A percentile compares a stretch with the other conserved stretches of the same genome.
These are phyloP conservation scores for Pseudorectes ferrugineus DNA, from an alignment of 2,113 vertebrate species.

Conservation along the genomic window DNA sequence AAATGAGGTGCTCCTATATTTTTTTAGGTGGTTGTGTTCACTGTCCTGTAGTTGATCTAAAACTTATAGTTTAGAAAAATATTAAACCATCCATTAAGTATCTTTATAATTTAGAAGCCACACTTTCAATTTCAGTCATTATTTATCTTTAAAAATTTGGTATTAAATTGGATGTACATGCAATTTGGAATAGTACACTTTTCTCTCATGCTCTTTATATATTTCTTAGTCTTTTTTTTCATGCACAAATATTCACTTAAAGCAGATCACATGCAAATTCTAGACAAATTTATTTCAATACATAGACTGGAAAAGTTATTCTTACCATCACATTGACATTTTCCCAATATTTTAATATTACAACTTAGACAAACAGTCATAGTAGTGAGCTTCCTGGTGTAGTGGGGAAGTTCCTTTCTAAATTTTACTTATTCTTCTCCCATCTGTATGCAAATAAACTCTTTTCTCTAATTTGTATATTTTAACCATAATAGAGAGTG, in stretches of 20 bases:
- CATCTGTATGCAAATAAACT: background rate
- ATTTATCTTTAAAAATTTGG: background rate
- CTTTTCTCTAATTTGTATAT: background rate
- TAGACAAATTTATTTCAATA: background rate
- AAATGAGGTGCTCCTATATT: background rate
- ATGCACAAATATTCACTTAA: background rate
- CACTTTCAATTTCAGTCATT: background rate
- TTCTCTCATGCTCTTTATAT: background rate
- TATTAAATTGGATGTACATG: background rate
- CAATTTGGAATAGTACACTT: background rate
- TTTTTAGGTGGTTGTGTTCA: background rate
- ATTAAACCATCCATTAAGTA: background rate
- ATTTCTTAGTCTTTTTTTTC: background rate
- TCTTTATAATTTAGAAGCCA: background rate
- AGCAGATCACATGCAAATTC: background rate
- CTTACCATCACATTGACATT: background rate
- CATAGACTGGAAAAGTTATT: background rate
- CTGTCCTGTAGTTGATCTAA: background rate
- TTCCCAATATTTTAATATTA: background rate
- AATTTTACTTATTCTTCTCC: background rate
- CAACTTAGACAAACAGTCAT: background rate
- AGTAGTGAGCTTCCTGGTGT: background rate
- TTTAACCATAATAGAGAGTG: background rate
- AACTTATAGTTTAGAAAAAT: background rate
- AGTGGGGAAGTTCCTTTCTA: background rate